Percentiles rank a stretch among this genome's conserved stretches.
These are phyloP conservation scores for Mesorhabditis belari DNA, from an alignment of 2,888 invertebrate genomes.

Conservation along the genomic window DNA sequence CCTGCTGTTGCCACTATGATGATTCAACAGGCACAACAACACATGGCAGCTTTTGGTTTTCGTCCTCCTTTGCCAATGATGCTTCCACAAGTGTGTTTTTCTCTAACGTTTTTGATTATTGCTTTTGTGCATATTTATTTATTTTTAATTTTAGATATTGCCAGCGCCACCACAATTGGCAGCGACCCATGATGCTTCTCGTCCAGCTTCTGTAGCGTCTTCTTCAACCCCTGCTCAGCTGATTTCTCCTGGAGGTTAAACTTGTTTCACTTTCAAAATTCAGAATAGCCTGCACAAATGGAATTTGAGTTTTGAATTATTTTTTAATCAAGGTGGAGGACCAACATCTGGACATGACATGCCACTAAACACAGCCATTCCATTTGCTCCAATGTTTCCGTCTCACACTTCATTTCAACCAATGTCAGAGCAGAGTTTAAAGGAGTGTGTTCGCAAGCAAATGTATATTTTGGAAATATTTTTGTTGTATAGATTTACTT, in stretches of 20 bases:
- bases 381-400: conserved; percentile 29
- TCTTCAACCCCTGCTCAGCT: too few relatives aligned
- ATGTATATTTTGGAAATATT: conserved; percentile 31
- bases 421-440: conserved; percentile 40
- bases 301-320: too few relatives aligned
- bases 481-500: conserved; percentile 35
- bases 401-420: conserved; percentile 17
- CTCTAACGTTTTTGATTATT: conserved; percentile 4
- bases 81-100: conserved; percentile 17
- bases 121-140: conserved; percentile 22
- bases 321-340: too few relatives aligned
- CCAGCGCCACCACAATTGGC: conserved; percentile 19
- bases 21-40: conserved; percentile 37
- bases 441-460: conserved; percentile 50
- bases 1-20: conserved; percentile 30
- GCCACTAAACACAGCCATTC: conserved; percentile 31
- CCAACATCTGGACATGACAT: too few relatives aligned
- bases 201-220: too few relatives aligned
- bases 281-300: too few relatives aligned
- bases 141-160: conserved; percentile 21
- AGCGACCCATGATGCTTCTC: too few relatives aligned
- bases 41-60: conserved; percentile 32
- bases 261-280: too few relatives aligned
- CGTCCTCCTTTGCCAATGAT: conserved; percentile 33
- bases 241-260: too few relatives aligned